phyloP scores from a whole-genome alignment of 2,797 vertebrate genomes.

The Lycodopsis pacificus region DNA sequence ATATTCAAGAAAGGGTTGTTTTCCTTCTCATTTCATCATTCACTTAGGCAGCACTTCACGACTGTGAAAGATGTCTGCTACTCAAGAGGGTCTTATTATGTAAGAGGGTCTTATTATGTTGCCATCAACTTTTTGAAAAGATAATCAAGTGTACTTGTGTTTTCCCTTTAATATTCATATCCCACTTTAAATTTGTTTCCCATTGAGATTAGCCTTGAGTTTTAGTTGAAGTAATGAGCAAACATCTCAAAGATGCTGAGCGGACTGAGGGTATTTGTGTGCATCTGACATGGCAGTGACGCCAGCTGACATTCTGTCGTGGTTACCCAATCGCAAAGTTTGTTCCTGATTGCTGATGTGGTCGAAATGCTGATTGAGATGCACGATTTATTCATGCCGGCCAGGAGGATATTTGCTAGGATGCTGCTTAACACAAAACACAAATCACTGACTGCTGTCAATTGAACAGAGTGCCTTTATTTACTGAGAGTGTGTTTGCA shows the following conservation, averaged over 20 bases:
- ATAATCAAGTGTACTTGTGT: conserved; percentile 41
- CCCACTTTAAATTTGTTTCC: conserved; percentile 39
- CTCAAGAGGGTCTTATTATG: conserved; percentile 34
- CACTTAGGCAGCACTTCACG: conserved; percentile 1
- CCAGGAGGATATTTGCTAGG: conserved; percentile 51
- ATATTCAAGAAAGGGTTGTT: conserved; percentile 6
- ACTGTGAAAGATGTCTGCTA: conserved; percentile 14
- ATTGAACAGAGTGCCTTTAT: conserved; percentile 76
- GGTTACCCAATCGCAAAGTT: conserved; percentile 25
- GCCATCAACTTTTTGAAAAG: conserved; percentile 38
- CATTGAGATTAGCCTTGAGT: conserved; percentile 25
- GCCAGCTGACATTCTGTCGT: conserved; percentile 38
- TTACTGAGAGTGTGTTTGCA: conserved; percentile 44
- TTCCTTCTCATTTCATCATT: conserved; percentile 18
- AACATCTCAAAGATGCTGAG: conserved; percentile 29
- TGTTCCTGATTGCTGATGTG: conserved; percentile 49
- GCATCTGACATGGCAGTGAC: conserved; percentile 18
- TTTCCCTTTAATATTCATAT: neutral
- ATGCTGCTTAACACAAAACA: conserved; percentile 64
- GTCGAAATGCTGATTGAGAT: conserved; percentile 60
- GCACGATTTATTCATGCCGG: conserved; percentile 42
- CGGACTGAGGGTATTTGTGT: conserved; percentile 16
- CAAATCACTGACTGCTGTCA: conserved; percentile 73
- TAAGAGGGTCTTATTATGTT: conserved; percentile 31
- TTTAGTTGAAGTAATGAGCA: conserved; percentile 41